These are phyloP conservation scores for Seira ritae DNA, from an alignment of 2,888 invertebrate genomes.

Conservation along the genomic window DNA sequence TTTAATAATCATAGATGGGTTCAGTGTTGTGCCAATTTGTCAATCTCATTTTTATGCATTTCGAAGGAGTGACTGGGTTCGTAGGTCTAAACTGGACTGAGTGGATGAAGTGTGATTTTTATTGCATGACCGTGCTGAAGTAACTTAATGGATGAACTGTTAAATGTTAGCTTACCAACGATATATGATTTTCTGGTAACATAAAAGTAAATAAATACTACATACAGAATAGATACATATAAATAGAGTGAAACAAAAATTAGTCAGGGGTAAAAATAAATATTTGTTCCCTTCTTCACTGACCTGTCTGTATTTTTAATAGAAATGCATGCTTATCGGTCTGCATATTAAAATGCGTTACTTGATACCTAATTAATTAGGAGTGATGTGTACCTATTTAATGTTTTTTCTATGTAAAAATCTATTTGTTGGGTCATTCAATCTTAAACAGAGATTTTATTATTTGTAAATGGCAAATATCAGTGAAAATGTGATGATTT, in stretches of 20 bases:
- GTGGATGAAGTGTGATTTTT: not conserved
- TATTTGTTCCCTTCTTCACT: not conserved
- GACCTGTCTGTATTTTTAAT: not conserved
- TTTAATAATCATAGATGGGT: too few species aligned
- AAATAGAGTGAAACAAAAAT: not conserved
- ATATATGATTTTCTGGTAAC: not conserved
- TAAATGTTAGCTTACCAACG: not conserved
- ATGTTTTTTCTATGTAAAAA: too few species aligned
- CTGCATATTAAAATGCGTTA: too few species aligned
- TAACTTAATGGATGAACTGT: not conserved
- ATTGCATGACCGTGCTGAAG: not conserved
- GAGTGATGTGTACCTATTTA: too few species aligned
- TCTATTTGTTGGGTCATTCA: too few species aligned
- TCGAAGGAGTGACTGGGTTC: not conserved
- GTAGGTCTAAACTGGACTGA: not conserved
- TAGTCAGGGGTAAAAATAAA: not conserved
- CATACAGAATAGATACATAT: too few species aligned
- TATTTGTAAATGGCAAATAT: too few species aligned
- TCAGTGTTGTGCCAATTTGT: constrained; percentile 59
- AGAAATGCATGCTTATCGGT: too few species aligned
- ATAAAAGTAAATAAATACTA: too few species aligned
- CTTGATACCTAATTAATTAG: too few species aligned
- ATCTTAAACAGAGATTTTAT: too few species aligned
- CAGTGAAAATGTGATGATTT: too few species aligned
- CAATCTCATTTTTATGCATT: constrained; percentile 53